Conservation (phyloP, 2,797 vertebrate genomes). For the Enteromius treurensis region DNA sequence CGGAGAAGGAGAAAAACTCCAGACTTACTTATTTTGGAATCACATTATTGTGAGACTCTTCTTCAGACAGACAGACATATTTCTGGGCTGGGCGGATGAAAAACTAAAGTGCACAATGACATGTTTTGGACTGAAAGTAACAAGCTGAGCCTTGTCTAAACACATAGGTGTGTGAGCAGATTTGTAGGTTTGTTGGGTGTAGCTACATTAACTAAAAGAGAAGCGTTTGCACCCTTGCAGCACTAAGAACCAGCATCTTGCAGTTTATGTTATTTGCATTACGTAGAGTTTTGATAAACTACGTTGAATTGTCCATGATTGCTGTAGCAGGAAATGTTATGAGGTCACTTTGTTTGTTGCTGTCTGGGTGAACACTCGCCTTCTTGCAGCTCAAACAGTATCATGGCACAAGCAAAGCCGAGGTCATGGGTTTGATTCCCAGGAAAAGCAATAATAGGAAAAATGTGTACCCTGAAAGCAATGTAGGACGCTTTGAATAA, state of each 20-base stretch:
- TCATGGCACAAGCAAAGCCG: neutral
- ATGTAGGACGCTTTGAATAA: neutral
- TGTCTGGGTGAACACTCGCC: neutral
- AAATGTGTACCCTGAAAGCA: neutral
- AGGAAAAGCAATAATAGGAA: neutral
- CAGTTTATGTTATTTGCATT: neutral
- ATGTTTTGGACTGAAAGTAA: constrained; percentile 39
- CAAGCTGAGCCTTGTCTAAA: constrained; percentile 50
- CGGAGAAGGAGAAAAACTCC: neutral
- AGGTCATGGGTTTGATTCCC: neutral
- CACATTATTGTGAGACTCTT: neutral
- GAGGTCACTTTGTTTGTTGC: neutral
- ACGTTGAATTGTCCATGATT: neutral
- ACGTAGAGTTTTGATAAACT: neutral
- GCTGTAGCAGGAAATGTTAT: neutral
- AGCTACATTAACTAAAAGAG: neutral
- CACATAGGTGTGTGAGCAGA: constrained; percentile 11
- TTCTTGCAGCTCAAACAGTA: neutral
- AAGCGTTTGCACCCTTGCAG: neutral
- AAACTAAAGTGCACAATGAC: constrained; percentile 37
- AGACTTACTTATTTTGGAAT: neutral
- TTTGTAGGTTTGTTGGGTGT: neutral
- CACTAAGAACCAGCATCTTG: neutral
- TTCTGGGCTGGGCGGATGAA: neutral
- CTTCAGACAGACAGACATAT: neutral